phyloP scores from a whole-genome alignment of 2,797 vertebrate genomes.

The Triplophysa bombifrons region DNA sequence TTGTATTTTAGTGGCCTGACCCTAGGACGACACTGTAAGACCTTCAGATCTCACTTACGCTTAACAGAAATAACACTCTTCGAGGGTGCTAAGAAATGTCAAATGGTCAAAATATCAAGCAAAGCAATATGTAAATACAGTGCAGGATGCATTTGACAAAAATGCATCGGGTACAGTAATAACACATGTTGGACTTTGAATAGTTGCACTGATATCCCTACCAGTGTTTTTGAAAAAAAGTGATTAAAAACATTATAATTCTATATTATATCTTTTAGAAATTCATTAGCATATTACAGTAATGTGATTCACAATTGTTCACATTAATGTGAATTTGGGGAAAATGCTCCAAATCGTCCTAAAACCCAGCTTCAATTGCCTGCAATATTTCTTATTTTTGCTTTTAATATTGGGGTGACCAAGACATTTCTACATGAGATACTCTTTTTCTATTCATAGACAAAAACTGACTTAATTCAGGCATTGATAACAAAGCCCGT shows the following conservation, averaged over 20 bases:
- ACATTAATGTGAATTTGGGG: not conserved
- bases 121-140: conserved; percentile 68
- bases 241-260: too few species aligned
- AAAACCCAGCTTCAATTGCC: too few species aligned
- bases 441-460: too few species aligned
- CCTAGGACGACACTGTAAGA: conserved; percentile 39
- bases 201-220: conserved; percentile 71
- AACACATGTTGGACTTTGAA: conserved; percentile 64
- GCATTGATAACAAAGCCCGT: not conserved
- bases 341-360: too few species aligned
- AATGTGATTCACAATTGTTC: not conserved
- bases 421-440: too few species aligned
- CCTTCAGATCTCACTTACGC: conserved; percentile 8
- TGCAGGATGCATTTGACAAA: conserved; percentile 61
- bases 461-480: not conserved
- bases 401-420: not conserved
- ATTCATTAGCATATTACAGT: not conserved
- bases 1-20: conserved; percentile 68
- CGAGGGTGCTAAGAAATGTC: conserved; percentile 10
- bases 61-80: conserved; percentile 50
- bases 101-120: conserved; percentile 64
- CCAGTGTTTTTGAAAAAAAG: conserved; percentile 8
- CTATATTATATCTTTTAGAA: too few species aligned
- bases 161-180: conserved; percentile 63
- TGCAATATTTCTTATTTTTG: not conserved